Evolutionary conservation across 30 jellyfish, hydroid and myxozoan genomes (phyloP), one percentile per base, ranked within the genome.

Genomic region (Mastigias papua): DNA sequence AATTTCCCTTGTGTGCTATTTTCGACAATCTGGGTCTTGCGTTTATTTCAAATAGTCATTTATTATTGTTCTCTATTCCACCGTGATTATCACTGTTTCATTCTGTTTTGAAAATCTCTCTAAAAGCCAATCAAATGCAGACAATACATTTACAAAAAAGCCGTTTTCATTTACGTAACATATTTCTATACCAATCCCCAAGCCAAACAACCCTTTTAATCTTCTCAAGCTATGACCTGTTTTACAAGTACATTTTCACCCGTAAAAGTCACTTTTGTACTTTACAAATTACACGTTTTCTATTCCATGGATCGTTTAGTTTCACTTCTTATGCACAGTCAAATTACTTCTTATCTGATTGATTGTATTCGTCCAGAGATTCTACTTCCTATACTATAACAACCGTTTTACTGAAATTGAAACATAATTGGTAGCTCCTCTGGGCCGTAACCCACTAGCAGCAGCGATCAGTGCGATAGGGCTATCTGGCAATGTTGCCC

Each of bases 11-110:
- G 74, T 27, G 74, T 2, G 32, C 19, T 63, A 6, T 27, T 63
- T 27, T 63, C 46, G 21, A 4, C 74, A 63, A 5, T 34, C 7
- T 21, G 74, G 21, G 2, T 57, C n/a, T 5, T 19, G 19, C 20
- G 22, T 17, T 23, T 37, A 11, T 23, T n/a, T 25, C 21, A 8
- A 25, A 23, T 63, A 9, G 26, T 1, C 74, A 63, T 1, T 22
- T 22, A 3, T 63, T 26, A 19, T 63, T 27, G 74, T 63, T 2
- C n/a, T 63, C 23, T 63, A 63, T 19, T 63, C 46, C 35, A 8
- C 74, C 20, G 8, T 10, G 74, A 37, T 34, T 63, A 63, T 63
- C 42, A 63, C 34, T 63, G 74, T 63, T 63, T 63, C 74, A 9
- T 63, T 63, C 46, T 27, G 20, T 63, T 63, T 63, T 34, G 20